Evolutionary conservation across 2,113 vertebrate species (phyloP), one percentile per base, ranked within the genome.

Genomic region (Scophthalmus maximus): DNA sequence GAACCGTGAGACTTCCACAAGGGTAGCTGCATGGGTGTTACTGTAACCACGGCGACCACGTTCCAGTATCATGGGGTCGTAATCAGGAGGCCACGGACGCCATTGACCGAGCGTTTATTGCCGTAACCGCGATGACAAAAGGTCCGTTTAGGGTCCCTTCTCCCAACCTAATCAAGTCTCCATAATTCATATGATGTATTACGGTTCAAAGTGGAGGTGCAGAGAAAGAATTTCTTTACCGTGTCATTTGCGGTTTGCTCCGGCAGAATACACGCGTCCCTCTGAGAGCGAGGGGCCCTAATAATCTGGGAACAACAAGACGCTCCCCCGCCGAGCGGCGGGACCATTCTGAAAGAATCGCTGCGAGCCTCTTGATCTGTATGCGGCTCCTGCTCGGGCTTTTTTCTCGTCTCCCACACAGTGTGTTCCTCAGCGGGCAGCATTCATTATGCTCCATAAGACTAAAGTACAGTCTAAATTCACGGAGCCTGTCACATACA

Each of bases 331-430:
- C 75, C 47, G 89, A 72, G 91, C 76, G 73, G 73, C 29, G 70
- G 83, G 87, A 64, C 76, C 55, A 60, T 42, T 85, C 75, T 50
- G 68, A 46, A 72, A 78, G 68, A 46, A 72, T 76, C 75, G 59
- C 79, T 82, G 65, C 70, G 32, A 77, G 74, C 46, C 27, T 61
- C 76, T 86, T 74, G 25, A 88, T 91, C 83, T 76, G 76, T 87
- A 90, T 86, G 80, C 79, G 30, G 78, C 60, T 69, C 42, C 30
- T 10, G 58, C 59, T 72, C 69, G 65, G 6, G 68, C 32, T 67
- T n/a, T n/a, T n/a, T n/a, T 57, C 67, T 68, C 8, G 2, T 71
- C 79, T 67, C 78, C 66, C 75, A 73, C 80, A 73, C 75, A 49
- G 14, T 46, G 76, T 66, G 78, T 66, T 78, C 51, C 78, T 78